These are phyloP conservation scores for Steinernema khuongi DNA, from an alignment of 1,140 invertebrate genomes.

Conservation along the genomic window DNA sequence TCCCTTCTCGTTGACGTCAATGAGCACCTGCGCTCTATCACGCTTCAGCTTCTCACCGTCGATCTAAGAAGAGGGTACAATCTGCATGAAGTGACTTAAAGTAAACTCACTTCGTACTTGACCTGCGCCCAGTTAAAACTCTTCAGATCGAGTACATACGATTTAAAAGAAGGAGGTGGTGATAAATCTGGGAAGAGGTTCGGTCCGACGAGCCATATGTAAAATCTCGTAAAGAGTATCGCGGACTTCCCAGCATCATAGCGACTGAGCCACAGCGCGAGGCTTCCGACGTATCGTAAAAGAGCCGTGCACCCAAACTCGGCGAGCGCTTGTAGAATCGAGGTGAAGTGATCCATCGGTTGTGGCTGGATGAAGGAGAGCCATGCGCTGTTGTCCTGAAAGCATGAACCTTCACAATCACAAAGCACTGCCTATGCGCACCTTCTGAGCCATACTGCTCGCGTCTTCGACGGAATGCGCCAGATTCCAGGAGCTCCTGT, in stretches of 20 bases:
- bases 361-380: neutral
- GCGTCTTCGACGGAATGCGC: too few species aligned
- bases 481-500: too few species aligned
- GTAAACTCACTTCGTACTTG: neutral
- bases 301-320: neutral
- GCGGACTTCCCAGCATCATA: neutral
- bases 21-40: neutral
- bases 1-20: constrained; percentile 5
- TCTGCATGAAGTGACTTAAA: neutral
- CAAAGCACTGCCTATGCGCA: too few species aligned
- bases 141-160: neutral
- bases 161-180: neutral
- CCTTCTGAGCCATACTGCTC: too few species aligned
- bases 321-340: neutral
- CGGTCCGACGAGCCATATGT: neutral
- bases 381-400: too few species aligned
- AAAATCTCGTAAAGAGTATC: neutral
- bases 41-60: neutral
- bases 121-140: neutral
- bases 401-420: too few species aligned
- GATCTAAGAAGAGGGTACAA: neutral
- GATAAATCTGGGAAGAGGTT: neutral
- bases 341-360: neutral
- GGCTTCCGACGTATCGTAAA: neutral
- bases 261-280: neutral